These are phyloP conservation scores for Euproctis similis DNA, from an alignment of 2,888 invertebrate genomes.

Conservation along the genomic window DNA sequence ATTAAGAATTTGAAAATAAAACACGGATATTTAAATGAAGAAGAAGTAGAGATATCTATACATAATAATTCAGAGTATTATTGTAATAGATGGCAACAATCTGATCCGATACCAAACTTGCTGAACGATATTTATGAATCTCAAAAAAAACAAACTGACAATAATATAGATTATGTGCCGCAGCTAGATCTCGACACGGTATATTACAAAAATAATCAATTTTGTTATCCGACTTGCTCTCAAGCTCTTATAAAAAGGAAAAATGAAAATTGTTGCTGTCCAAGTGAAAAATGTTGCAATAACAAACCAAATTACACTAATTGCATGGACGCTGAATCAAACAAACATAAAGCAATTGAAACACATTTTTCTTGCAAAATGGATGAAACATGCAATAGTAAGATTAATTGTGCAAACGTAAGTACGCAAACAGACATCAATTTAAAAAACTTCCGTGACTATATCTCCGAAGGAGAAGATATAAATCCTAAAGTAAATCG, in stretches of 20 bases:
- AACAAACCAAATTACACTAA: background rate
- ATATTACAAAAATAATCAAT: slow-evolving; percentile 16
- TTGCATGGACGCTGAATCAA: no score
- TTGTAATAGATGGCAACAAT: slow-evolving; percentile 18
- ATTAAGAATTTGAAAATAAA: slow-evolving; percentile 49
- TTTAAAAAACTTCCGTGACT: background rate
- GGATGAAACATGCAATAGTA: background rate
- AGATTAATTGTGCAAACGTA: background rate
- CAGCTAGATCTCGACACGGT: background rate
- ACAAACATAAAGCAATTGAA: no score
- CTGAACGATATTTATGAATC: slow-evolving; percentile 28
- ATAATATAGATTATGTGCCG: slow-evolving; percentile 1
- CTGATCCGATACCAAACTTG: slow-evolving; percentile 26
- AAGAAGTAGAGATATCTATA: background rate
- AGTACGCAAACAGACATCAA: background rate
- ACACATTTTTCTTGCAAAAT: no score
- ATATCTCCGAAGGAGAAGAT: background rate
- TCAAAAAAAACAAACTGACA: slow-evolving; percentile 7
- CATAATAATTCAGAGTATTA: slow-evolving; percentile 2
- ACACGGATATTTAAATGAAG: slow-evolving; percentile 24
- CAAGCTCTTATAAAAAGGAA: slow-evolving; percentile 33
- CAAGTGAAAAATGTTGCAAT: background rate
- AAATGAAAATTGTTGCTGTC: slow-evolving; percentile 1
- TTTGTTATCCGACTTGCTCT: slow-evolving; percentile 40
- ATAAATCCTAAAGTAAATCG: background rate